A percentile compares a stretch with the other conserved stretches of the same genome.
Conservation (phyloP, 2,888 invertebrate species). For the Ophion obscuratus region DNA sequence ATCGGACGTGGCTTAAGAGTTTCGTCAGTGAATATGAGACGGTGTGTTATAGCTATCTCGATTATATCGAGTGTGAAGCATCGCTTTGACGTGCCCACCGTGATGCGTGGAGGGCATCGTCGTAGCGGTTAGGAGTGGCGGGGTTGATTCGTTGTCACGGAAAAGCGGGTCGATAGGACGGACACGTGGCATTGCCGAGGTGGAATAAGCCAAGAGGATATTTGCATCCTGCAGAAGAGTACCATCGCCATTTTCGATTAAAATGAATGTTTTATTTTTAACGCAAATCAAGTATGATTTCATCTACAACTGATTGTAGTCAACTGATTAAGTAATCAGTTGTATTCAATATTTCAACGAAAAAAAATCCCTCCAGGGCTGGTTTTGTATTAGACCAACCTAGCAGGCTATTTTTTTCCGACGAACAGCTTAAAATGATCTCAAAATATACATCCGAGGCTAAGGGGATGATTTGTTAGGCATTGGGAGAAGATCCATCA, state of each 20-base stretch:
- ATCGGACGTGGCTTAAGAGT: background rate
- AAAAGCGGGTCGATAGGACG: slow-evolving; percentile 64
- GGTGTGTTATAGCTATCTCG: slow-evolving; percentile 25
- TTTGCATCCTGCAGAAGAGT: slow-evolving; percentile 12
- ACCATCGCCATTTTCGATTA: background rate
- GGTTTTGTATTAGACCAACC: no score
- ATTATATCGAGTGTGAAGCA: slow-evolving; percentile 50
- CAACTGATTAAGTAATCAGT: no score
- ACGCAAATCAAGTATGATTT: background rate
- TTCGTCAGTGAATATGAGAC: background rate
- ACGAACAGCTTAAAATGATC: no score
- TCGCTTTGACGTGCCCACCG: slow-evolving; percentile 53
- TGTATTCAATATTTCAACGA: no score
- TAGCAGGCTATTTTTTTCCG: no score
- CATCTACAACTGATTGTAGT: no score
- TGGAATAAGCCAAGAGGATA: slow-evolving; percentile 14
- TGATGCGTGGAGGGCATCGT: slow-evolving; percentile 44
- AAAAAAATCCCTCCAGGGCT: no score
- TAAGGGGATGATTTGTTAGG: no score
- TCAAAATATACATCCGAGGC: no score
- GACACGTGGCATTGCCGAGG: slow-evolving; percentile 55
- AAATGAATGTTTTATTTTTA: background rate
- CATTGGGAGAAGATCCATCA: no score
- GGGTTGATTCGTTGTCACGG: slow-evolving; percentile 50
- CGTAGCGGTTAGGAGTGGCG: slow-evolving; percentile 33